Evolutionary conservation across 2,888 invertebrate genomes (phyloP), one percentile per base, ranked within the genome.

Genomic region (Rhagonycha lutea): DNA sequence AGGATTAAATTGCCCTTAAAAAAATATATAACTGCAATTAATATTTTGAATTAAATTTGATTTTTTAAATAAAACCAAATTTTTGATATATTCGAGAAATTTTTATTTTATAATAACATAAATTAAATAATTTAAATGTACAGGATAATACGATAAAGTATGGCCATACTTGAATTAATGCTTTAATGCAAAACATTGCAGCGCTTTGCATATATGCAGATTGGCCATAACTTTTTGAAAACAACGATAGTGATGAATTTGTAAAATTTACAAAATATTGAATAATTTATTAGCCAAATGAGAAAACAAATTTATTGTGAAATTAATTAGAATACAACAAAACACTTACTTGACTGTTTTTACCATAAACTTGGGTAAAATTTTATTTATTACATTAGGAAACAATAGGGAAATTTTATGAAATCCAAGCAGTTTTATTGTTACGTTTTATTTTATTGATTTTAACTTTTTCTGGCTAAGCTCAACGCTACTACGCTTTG

Each of bases 401-500:
- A 47, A 47, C 47, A 47, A 47, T 47, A 47, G 47, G 47, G 47
- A 47, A 47, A 47, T 47, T 47, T 47, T 47, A 47, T 47, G 47
- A 47, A 47, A 47, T 47, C 47, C 47, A 47, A 47, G 47, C 47
- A 47, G 47, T 47, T 47, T 47, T 47, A 47, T 47, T 47, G 47
- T 47, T 47, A 47, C 47, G 47, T 47, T 47, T 47, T 47, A 47
- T 47, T 47, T n/a, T 47, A 47, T 47, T 47, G 47, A 47, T 47
- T 47, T 47, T 47, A 47, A 47, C 47, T 7, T 47, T 47, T 47
- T 47, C 47, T 47, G 47, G 47, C n/a, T 47, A 47, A 47, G 47
- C 47, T 47, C 47, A 47, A 47, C 5, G 47, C 47, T 47, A n/a
- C n/a, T 47, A n/a, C n/a, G 47, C 75, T 79, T 12, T 26, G 23